phyloP scores from a whole-genome alignment of 2,888 invertebrate genomes.

The Dione juno region DNA sequence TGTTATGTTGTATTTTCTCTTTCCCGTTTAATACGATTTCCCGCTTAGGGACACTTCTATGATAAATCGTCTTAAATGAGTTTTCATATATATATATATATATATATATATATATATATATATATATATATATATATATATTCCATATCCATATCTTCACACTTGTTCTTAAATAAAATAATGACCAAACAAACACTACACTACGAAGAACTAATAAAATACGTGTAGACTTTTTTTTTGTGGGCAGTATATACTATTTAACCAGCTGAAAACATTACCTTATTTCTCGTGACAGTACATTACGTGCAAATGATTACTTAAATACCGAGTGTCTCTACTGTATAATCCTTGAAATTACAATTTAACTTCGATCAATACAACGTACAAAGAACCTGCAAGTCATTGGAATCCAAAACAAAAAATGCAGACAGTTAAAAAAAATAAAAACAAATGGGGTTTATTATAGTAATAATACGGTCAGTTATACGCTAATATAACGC shows the following conservation, averaged over 20 bases:
- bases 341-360: slow-evolving; percentile 20
- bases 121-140: no score
- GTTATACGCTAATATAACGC: slow-evolving; percentile 3
- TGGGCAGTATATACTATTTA: background rate
- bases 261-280: background rate
- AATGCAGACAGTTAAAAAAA: slow-evolving; percentile 7
- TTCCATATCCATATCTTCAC: no score
- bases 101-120: no score
- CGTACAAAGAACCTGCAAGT: slow-evolving; percentile 22
- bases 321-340: background rate
- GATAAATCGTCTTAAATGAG: no score
- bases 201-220: no score
- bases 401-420: slow-evolving; percentile 17
- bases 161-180: no score
- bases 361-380: slow-evolving; percentile 25
- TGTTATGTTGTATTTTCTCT: no score
- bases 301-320: slow-evolving; percentile 22
- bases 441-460: background rate
- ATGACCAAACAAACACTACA: no score
- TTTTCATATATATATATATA: no score
- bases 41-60: no score
- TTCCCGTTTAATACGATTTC: no score
- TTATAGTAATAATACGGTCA: slow-evolving; percentile 11
- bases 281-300: background rate
- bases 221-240: no score